Percentiles rank a stretch among this genome's conserved stretches.
These are phyloP conservation scores for Cydia strobilella DNA, from an alignment of 1,140 invertebrate species.

Conservation along the genomic window DNA sequence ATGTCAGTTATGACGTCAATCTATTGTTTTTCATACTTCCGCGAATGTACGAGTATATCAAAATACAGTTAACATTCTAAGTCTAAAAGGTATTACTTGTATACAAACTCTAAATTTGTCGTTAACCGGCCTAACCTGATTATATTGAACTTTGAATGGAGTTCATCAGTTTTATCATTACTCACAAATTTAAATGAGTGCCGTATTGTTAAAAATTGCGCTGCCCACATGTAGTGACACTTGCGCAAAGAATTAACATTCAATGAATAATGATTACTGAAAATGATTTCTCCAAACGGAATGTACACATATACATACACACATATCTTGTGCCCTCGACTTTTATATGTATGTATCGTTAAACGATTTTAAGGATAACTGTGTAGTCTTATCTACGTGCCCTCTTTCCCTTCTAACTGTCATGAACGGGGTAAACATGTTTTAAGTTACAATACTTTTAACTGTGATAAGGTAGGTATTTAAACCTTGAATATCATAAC, in stretches of 20 bases:
- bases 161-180: conserved; percentile 9
- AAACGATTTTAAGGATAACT: conserved; percentile 22
- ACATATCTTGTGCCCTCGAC: not conserved
- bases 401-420: not conserved
- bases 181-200: conserved; percentile 12
- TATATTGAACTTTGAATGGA: conserved; percentile 3
- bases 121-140: not conserved
- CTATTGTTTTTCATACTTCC: conserved; percentile 38
- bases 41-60: conserved; percentile 1
- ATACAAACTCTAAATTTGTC: not conserved
- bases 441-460: too few species aligned
- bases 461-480: too few species aligned
- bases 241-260: conserved; percentile 42
- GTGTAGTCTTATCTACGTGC: not conserved
- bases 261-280: conserved; percentile 38
- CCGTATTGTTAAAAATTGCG: conserved; percentile 13
- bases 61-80: not conserved
- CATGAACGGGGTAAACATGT: not conserved
- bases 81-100: not conserved
- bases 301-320: not conserved
- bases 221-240: conserved; percentile 36
- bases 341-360: not conserved
- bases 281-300: conserved; percentile 36
- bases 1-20: conserved; percentile 42
- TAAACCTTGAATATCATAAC: too few species aligned